phyloP scores from a whole-genome alignment of 2,113 vertebrate species.

The Brachypteracias leptosomus region DNA sequence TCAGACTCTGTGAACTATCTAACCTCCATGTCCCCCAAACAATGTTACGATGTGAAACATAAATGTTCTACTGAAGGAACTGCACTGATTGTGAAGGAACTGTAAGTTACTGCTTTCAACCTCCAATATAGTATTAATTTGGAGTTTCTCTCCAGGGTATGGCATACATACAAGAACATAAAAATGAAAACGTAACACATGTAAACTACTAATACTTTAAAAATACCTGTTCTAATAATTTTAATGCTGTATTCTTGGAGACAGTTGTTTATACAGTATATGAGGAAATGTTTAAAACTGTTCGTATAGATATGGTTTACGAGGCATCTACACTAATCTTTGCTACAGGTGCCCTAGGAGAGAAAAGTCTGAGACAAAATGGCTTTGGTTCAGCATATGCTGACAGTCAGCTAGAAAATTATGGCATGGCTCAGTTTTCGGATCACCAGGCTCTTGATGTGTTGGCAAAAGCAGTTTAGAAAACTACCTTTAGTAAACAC shows the following conservation, averaged over 20 bases:
- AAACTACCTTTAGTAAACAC: neutral
- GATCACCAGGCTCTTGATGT: neutral
- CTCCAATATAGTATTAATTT: neutral
- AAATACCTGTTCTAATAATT: neutral
- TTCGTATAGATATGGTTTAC: neutral
- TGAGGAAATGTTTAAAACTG: neutral
- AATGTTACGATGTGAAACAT: neutral
- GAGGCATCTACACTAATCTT: neutral
- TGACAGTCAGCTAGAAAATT: neutral
- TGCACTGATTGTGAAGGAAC: neutral
- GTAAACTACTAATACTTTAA: neutral
- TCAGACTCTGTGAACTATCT: neutral
- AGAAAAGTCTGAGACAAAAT: neutral
- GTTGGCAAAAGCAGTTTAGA: constrained; percentile 26
- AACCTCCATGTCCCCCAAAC: neutral
- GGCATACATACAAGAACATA: neutral
- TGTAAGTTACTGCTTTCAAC: neutral
- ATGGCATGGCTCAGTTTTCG: neutral
- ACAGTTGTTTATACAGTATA: neutral
- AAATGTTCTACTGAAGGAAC: neutral
- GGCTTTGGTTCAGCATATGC: neutral
- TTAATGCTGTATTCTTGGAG: neutral
- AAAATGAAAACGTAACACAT: neutral
- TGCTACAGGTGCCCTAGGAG: neutral
- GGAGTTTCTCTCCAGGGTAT: neutral